Percentiles rank a stretch among this genome's conserved stretches.
Conservation (phyloP, 2,888 invertebrate species). For the Helobdella robusta region DNA sequence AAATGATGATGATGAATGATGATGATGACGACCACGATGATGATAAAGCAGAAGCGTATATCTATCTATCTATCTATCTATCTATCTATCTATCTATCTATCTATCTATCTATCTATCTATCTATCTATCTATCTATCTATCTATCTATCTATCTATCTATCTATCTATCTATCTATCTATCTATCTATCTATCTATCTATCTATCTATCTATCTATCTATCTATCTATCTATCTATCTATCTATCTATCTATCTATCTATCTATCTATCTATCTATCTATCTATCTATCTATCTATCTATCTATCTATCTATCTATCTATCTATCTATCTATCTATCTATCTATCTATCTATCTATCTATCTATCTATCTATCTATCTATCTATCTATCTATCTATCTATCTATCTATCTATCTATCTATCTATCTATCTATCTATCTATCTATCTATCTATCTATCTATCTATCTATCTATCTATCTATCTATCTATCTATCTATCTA, state of each 20-base stretch:
- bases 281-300: not conserved
- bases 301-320: not conserved
- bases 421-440: too few species aligned
- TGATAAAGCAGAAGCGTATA: too few species aligned
- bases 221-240: not conserved
- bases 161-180: conserved; percentile 2
- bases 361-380: too few species aligned
- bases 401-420: too few species aligned
- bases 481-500: too few species aligned
- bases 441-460: too few species aligned
- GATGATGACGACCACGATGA: too few species aligned
- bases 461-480: too few species aligned
- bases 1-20: too few species aligned
- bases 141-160: conserved; percentile 2
- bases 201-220: not conserved
- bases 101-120: conserved; percentile 2
- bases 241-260: not conserved
- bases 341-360: not conserved
- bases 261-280: not conserved
- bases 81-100: conserved; percentile 2
- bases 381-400: too few species aligned
- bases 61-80: conserved; percentile 2
- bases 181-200: not conserved
- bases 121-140: conserved; percentile 2
- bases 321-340: not conserved